Evolutionary conservation across 1,140 invertebrate genomes (phyloP), one percentile per base, ranked within the genome.

Genomic region (Magallana ariakensis): DNA sequence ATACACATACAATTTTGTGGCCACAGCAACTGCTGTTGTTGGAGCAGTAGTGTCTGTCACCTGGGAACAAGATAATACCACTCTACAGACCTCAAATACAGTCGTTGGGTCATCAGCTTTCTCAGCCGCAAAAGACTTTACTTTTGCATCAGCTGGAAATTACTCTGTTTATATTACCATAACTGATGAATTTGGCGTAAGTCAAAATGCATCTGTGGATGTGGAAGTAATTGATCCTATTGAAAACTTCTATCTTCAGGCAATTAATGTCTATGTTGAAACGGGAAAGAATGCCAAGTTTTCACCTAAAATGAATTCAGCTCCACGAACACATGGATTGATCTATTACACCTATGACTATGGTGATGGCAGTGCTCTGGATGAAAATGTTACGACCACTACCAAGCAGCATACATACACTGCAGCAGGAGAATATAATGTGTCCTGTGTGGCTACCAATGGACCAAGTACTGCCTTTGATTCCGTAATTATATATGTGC

Each of bases 161-260:
- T 87, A 85, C 22, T 85, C 85, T 22, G 58, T 89, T 9, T 83
- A 55, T 2, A n/a, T 89, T 19, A 56, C 60, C 19, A 58, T 87
- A 26, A 84, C 62, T 19, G 88, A 89, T 85, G 88, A 89, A 15
- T 89, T 87, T 83, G 53, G 16, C 70, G 80, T 66, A 55, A 58
- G 53, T 9, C 55, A 33, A 60, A 60, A n/a, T 54, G 53, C 54
- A 11, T 26, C 83, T 0, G 33, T 81, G 55, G 33, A 56, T 46
- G 66, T 89, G 8, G 70, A 86, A 62, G 56, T 89, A 33, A 75
- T 87, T 33, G 88, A 82, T 87, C 11, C 75, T 75, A 85, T 84
- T 53, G 6, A 54, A 85, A 33, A 70, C 88, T 33, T 46, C 84
- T 19, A 62, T 85, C 22, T 81, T 83, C 6, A 57, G 54, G n/a